These are phyloP conservation scores for Portunus trituberculatus DNA, from an alignment of 1,140 invertebrate genomes.

Conservation along the genomic window DNA sequence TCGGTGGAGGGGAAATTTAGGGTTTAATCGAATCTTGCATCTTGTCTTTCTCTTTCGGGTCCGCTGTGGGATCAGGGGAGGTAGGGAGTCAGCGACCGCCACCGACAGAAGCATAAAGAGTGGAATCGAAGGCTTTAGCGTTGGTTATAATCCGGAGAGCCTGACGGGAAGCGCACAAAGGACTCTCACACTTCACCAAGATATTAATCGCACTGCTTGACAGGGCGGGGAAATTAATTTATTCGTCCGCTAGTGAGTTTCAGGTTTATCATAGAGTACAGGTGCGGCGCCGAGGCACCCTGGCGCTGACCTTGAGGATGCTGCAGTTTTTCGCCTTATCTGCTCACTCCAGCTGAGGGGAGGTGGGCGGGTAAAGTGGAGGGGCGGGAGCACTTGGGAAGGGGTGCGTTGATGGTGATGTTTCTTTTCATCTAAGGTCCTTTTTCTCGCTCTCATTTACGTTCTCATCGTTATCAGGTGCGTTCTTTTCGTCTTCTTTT, in stretches of 20 bases:
- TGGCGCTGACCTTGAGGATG: not conserved
- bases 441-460: no score
- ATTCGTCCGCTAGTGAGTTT: not conserved
- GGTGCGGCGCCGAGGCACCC: not conserved
- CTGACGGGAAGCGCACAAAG: not conserved
- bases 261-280: constrained; percentile 13
- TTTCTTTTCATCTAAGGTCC: no score
- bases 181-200: not conserved
- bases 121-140: constrained; percentile 8
- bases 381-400: no score
- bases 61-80: no score
- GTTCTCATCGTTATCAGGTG: no score
- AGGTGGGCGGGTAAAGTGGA: not conserved
- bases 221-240: constrained; percentile 55
- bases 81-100: no score
- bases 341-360: not conserved
- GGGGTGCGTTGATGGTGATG: no score
- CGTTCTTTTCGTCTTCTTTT: no score
- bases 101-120: not conserved
- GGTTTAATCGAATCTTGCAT: no score
- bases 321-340: not conserved
- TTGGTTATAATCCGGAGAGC: not conserved
- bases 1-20: no score
- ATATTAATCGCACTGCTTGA: constrained; percentile 40
- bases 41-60: no score